These are phyloP conservation scores for Gymnocheta viridis DNA, from an alignment of 2,888 invertebrate species.

Conservation along the genomic window DNA sequence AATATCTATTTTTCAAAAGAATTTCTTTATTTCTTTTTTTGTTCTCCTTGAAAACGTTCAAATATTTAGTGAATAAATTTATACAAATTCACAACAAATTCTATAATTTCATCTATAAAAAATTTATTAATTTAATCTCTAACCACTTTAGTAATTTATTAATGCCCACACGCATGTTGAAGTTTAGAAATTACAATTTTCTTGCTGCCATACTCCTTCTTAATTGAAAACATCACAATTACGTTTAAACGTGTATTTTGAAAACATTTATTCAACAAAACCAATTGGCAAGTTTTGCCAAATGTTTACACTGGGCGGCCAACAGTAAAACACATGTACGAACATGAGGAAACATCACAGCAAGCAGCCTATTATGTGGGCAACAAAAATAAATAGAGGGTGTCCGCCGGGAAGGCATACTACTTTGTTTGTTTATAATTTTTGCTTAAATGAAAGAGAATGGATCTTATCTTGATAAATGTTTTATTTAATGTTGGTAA, in stretches of 20 bases:
- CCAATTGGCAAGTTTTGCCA: constrained; percentile 44
- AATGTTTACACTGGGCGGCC: constrained; percentile 22
- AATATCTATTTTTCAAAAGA: too few relatives aligned
- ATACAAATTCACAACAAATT: too few relatives aligned
- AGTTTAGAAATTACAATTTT: background rate
- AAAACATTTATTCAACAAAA: constrained; percentile 43
- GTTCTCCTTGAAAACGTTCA: too few relatives aligned
- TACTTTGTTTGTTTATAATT: too few relatives aligned
- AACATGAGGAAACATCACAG: background rate
- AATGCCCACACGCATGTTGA: background rate
- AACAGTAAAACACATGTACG: background rate
- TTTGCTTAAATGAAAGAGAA: too few relatives aligned
- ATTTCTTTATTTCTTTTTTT: too few relatives aligned
- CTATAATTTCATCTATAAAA: background rate
- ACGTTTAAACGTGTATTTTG: background rate
- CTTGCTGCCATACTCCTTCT: background rate
- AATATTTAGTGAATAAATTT: too few relatives aligned
- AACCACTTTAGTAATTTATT: background rate
- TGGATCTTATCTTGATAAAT: too few relatives aligned
- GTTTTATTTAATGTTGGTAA: too few relatives aligned
- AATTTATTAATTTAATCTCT: background rate
- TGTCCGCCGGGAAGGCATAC: too few relatives aligned
- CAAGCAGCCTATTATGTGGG: constrained; percentile 3
- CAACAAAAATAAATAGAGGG: too few relatives aligned
- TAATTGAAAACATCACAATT: constrained; percentile 38